Conservation (phyloP, 2,797 vertebrate genomes). For the Psittacula echo region DNA sequence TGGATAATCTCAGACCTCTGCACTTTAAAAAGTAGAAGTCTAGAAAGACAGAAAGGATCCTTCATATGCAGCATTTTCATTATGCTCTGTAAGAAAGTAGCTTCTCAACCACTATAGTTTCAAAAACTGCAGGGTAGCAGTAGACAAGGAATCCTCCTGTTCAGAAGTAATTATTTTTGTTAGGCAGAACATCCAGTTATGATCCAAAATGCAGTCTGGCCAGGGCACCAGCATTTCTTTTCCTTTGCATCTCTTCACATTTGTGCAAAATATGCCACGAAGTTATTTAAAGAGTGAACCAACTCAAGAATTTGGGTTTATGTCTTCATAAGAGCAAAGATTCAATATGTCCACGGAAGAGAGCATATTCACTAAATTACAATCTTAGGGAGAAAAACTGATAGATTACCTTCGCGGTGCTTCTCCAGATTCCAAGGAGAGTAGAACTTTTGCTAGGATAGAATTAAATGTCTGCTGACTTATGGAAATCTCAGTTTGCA, state of each 20-base stretch:
- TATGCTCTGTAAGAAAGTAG: background rate
- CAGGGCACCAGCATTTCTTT: background rate
- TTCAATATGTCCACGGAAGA: background rate
- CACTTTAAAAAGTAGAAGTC: background rate
- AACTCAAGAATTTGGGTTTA: background rate
- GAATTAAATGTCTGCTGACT: constrained; percentile 89
- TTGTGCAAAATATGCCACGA: background rate
- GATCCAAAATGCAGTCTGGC: background rate
- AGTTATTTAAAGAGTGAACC: background rate
- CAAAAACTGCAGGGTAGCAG: background rate
- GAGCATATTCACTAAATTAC: background rate
- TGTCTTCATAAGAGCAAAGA: background rate
- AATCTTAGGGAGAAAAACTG: background rate
- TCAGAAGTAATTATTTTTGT: background rate
- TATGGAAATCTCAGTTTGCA: constrained; percentile 88
- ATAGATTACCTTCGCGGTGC: constrained; percentile 84
- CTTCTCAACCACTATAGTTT: background rate
- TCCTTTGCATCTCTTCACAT: background rate
- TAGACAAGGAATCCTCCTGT: background rate
- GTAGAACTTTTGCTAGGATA: constrained; percentile 83
- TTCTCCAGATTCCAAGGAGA: constrained; percentile 84
- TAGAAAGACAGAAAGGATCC: background rate
- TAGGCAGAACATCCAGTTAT: background rate
- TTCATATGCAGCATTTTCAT: background rate
- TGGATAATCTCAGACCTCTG: background rate